Conservation (phyloP, 2,797 vertebrate genomes). For the Tokudaia tokunoshimensis region DNA sequence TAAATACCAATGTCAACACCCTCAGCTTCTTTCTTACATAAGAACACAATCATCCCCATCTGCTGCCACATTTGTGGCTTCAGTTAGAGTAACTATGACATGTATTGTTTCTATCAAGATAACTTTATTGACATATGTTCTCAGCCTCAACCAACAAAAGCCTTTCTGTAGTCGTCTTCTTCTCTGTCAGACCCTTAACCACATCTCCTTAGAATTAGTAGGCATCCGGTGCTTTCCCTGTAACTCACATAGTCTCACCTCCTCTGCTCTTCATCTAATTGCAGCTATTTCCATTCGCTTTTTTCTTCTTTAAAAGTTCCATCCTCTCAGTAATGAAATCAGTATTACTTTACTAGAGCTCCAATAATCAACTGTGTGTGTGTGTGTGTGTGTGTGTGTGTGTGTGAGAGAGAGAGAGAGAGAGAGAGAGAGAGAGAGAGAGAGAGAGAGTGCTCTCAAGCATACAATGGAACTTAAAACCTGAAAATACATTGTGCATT, state of each 20-base stretch:
- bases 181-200: background rate
- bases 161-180: background rate
- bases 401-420: no score
- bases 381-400: background rate
- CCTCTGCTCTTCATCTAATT: background rate
- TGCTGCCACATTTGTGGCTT: background rate
- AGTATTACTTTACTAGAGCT: background rate
- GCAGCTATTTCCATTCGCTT: background rate
- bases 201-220: background rate
- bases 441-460: no score
- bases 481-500: background rate
- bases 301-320: background rate
- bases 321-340: background rate
- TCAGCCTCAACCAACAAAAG: background rate
- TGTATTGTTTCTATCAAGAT: background rate
- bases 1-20: background rate
- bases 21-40: no score
- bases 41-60: background rate
- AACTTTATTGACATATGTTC: background rate
- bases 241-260: background rate
- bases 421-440: no score
- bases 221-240: background rate
- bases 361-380: background rate
- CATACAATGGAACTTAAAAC: background rate
- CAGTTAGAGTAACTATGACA: background rate